These are phyloP conservation scores for Plebejus melissa DNA, from an alignment of 2,888 invertebrate species.

Conservation along the genomic window DNA sequence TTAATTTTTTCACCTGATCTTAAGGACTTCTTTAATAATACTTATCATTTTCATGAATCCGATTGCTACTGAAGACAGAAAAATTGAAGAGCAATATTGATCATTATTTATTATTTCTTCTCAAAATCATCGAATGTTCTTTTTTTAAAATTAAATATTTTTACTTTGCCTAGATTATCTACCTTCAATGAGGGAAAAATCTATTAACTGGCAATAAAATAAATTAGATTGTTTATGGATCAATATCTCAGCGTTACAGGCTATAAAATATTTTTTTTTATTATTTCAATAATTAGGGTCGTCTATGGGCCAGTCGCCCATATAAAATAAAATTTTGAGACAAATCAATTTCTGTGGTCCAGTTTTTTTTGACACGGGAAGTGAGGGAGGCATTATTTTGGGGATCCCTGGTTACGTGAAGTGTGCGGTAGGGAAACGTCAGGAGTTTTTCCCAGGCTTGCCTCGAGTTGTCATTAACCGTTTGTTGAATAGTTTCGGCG, in stretches of 20 bases:
- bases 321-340: too few species aligned
- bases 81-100: not conserved
- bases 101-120: not conserved
- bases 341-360: not conserved
- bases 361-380: not conserved
- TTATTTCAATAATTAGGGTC: too few species aligned
- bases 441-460: not conserved
- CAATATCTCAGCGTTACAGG: conserved; percentile 48
- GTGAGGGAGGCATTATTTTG: not conserved
- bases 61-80: not conserved
- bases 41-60: not conserved
- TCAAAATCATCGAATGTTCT: not conserved
- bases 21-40: not conserved
- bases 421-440: not conserved
- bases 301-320: too few species aligned
- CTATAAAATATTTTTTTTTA: conserved; percentile 1
- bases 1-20: not conserved
- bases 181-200: not conserved
- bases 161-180: not conserved
- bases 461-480: not conserved
- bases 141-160: not conserved
- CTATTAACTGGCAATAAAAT: conserved; percentile 5
- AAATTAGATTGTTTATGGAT: conserved; percentile 64
- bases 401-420: not conserved
- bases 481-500: not conserved